phyloP scores from a whole-genome alignment of 2,888 invertebrate genomes.

The Cerastis leucographa region DNA sequence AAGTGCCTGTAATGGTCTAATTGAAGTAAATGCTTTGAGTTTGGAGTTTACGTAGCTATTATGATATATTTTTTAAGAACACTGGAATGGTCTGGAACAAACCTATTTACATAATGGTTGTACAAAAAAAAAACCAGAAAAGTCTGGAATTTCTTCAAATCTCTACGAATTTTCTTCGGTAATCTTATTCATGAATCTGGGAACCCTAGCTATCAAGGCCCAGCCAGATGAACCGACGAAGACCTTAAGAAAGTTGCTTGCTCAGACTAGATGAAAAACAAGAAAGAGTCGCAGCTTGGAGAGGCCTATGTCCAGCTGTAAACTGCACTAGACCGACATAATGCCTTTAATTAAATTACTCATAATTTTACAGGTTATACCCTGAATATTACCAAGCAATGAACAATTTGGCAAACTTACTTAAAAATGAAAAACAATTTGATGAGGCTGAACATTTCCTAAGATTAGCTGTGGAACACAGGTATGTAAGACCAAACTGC shows the following conservation, averaged over 20 bases:
- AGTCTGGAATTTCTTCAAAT: too few species aligned
- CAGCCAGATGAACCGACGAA: too few species aligned
- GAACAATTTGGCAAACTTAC: conserved; percentile 97
- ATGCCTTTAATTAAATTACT: background rate
- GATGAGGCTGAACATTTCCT: conserved; percentile 94
- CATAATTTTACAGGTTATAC: conserved; percentile 90
- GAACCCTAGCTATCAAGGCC: too few species aligned
- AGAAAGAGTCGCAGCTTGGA: background rate
- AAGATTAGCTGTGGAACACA: conserved; percentile 92
- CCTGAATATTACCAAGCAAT: conserved; percentile 97
- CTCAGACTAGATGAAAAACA: background rate
- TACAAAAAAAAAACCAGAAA: too few species aligned
- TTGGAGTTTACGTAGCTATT: too few species aligned
- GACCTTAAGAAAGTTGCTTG: background rate
- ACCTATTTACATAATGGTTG: too few species aligned
- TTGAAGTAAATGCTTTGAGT: too few species aligned
- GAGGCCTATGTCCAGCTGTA: background rate
- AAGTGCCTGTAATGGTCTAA: too few species aligned
- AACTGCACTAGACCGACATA: background rate
- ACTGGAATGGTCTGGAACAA: too few species aligned
- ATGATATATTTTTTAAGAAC: too few species aligned
- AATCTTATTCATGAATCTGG: too few species aligned
- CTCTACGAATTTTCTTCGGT: too few species aligned
- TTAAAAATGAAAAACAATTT: conserved; percentile 93
- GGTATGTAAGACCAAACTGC: conserved; percentile 85